Base-by-base conservation (phyloP, 2,888 invertebrate genomes). In the Hylaea fasciaria region DNA sequence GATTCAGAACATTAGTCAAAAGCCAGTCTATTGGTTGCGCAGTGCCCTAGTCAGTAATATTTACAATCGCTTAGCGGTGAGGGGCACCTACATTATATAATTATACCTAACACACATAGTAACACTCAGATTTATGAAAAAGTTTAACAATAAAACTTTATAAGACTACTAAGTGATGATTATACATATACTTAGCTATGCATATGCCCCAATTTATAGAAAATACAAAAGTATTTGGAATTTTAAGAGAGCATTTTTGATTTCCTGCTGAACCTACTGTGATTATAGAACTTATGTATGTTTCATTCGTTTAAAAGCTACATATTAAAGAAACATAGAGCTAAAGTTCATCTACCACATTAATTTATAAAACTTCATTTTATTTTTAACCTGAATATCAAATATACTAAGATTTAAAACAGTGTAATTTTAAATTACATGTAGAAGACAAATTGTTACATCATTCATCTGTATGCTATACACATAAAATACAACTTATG, bases 21-120 rank as follows among this genome's bases (percentile, higher is more conserved):
- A 84, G 77, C 85, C 90, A 91, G 89, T 90, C 90, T 88, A 84
- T 85, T 74, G 78, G 85, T 87, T 85, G 65, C 80, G 81, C 80
- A 76, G 80, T 80, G 85, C 87, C 86, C 88, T 64, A 58, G 72
- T 74, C 52, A 14, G 11, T 56, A 28, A 52, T 85, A 85, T 86
- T 69, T 86, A 89, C 85, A 88, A 63, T 73, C 87, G 90, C 90
- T 90, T 83, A 70, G 90, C 90, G 87, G 76, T 68, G 70, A 68
- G 82, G 83, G 62, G 64, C 51, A 63, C 55, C 66, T 71, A 66
- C 64, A 52, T 68, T 46, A 61, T 65, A 70, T 62, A 64, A 46
- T 22, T 22, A 8, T 37, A 32, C 9, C 43, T 11, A 43, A 43
- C 43, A 22, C 44, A 44, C 17, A 43, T 11, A 11, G 11, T 0